Evolutionary conservation across 2,113 vertebrate genomes (phyloP).

Genomic region (Myiozetetes cayanensis): DNA sequence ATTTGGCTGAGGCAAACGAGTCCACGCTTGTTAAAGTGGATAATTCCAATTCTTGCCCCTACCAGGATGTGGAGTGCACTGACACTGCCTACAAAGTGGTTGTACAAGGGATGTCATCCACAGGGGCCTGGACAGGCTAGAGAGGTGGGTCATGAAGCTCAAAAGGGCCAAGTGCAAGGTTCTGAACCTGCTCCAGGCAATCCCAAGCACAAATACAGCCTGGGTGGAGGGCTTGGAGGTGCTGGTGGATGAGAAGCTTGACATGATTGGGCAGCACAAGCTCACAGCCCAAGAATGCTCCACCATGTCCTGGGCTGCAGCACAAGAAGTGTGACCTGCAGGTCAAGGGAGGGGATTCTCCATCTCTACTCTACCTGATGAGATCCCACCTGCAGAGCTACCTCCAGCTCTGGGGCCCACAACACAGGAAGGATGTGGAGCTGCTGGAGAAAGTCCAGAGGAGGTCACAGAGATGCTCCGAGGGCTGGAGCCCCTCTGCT

Average conservation of each 20-base stretch:
- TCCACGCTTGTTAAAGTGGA: neutral
- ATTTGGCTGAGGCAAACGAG: neutral
- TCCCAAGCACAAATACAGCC: neutral
- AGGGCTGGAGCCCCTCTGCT: neutral
- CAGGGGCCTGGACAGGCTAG: neutral
- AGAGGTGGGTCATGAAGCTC: neutral
- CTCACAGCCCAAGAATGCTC: neutral
- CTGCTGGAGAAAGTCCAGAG: neutral
- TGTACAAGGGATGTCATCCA: accelerated
- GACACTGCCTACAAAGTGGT: neutral
- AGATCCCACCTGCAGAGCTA: neutral
- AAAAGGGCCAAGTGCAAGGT: neutral
- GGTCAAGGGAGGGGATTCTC: neutral
- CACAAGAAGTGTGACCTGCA: neutral
- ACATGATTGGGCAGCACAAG: accelerated
- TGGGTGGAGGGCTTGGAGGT: neutral
- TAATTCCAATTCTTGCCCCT: neutral
- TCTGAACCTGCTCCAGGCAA: neutral
- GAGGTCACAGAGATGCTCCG: neutral
- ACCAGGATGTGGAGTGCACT: neutral
- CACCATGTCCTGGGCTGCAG: neutral
- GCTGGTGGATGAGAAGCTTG: neutral
- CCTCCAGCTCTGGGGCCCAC: neutral
- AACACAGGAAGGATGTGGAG: neutral
- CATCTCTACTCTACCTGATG: neutral